Evolutionary conservation across 2,888 invertebrate species (phyloP), one percentile per base, ranked within the genome.

Genomic region (Scaptomyza caliginosa): DNA sequence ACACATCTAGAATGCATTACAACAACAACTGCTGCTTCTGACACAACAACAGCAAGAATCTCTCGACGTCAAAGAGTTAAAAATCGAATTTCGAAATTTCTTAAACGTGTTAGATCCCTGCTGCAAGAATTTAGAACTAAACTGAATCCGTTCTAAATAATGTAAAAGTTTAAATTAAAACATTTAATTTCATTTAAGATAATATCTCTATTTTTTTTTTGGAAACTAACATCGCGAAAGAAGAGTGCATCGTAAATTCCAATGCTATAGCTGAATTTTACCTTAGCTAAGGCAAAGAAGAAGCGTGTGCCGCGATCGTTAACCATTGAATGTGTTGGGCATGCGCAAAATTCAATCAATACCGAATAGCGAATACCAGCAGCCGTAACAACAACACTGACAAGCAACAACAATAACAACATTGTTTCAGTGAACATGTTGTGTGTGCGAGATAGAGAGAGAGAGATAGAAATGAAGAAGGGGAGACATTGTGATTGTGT

Each of bases 261-360:
- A 55, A 24, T 63, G 46, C 52, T 50, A 43, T 40, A 13, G 50
- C 48, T 52, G 36, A 24, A 13, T 67, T 39, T 55, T 74, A 57
- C 57, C 64, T 64, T 6, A 10, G 16, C 23, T 5, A 3, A 5
- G 32, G 24, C 28, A 1, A 26, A 43, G 62, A 17, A 66, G 66
- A 30, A 57, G 73, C 73, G 71, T 77, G 79, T 79, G 76, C 79
- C 76, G 43, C 42, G 49, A 59, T 68, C 52, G 64, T 57, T 54
- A 67, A 34, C 28, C 50, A 57, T 62, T 40, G 65, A 57, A 60
- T 60, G 65, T 74, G 71, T 40, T 59, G 45, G 23, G 59, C 65
- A 74, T 74, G 75, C 64, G 65, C 67, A 62, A 71, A 72, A 60
- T 67, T 26, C 60, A 67, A 75, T 73, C 64, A 48, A 68, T 60